Evolutionary conservation across 2,888 invertebrate species (phyloP).

Genomic region (Eilema caniola): DNA sequence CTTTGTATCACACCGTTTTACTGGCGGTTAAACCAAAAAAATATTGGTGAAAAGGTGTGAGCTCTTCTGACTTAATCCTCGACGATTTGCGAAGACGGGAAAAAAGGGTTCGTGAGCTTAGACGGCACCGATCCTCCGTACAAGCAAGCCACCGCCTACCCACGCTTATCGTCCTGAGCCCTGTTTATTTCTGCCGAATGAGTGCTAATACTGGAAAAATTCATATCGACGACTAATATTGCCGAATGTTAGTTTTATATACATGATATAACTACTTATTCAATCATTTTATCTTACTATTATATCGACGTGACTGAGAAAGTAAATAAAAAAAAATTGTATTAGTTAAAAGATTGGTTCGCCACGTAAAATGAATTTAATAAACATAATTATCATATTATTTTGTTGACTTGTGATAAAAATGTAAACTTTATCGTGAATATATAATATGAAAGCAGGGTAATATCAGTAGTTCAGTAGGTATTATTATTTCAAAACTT

Average conservation of each 20-base stretch:
- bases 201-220: conserved; percentile 68
- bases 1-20: conserved; percentile 77
- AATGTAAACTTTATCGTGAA: no score
- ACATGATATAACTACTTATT: background rate
- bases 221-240: conserved; percentile 60
- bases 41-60: conserved; percentile 82
- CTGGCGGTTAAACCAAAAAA: conserved; percentile 77
- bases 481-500: no score
- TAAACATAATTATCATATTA: no score
- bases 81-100: conserved; percentile 83
- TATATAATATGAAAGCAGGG: no score
- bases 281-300: background rate
- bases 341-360: no score
- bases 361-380: no score
- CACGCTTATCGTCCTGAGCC: conserved; percentile 72
- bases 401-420: no score
- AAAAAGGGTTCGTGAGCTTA: conserved; percentile 82
- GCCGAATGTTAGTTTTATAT: conserved; percentile 28
- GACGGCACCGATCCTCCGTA: conserved; percentile 68
- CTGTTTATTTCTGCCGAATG: conserved; percentile 76
- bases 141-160: conserved; percentile 70
- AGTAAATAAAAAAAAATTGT: no score
- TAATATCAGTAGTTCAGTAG: no score
- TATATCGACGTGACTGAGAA: background rate
- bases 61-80: conserved; percentile 80